Conservation (phyloP, 2,888 invertebrate genomes). For the Biston stratarius region DNA sequence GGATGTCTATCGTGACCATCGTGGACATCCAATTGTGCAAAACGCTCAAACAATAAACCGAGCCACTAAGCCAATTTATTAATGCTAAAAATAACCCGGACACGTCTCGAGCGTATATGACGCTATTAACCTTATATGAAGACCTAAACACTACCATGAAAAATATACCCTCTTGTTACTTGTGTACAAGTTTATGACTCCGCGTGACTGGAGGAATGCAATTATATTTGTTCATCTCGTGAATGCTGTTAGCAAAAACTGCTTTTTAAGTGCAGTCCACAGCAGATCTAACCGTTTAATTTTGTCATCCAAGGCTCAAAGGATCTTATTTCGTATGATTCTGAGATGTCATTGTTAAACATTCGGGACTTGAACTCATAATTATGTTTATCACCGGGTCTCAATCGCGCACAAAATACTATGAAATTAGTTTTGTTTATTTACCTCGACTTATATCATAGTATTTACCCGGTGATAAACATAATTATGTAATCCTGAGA, state of each 20-base stretch:
- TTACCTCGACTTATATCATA: too few relatives aligned
- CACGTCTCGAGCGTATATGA: constrained; percentile 78
- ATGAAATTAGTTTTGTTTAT: too few relatives aligned
- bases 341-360: constrained; percentile 27
- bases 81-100: constrained; percentile 84
- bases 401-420: too few relatives aligned
- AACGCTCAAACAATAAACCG: constrained; percentile 80
- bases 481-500: background rate
- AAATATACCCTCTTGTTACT: constrained; percentile 55
- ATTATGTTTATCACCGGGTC: too few relatives aligned
- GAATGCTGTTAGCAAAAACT: constrained; percentile 58
- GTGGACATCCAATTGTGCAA: constrained; percentile 70
- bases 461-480: too few relatives aligned
- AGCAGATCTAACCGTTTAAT: constrained; percentile 50
- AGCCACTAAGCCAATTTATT: constrained; percentile 85
- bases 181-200: constrained; percentile 34
- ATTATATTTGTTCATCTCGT: constrained; percentile 61
- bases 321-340: constrained; percentile 6
- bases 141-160: constrained; percentile 65
- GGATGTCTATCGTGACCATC: constrained; percentile 46
- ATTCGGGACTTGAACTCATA: too few relatives aligned
- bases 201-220: constrained; percentile 59
- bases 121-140: constrained; percentile 81
- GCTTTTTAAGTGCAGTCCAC: constrained; percentile 53
- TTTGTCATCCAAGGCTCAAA: constrained; percentile 34